phyloP scores from a whole-genome alignment of 2,797 vertebrate species.

The Mionectes olivaceus region DNA sequence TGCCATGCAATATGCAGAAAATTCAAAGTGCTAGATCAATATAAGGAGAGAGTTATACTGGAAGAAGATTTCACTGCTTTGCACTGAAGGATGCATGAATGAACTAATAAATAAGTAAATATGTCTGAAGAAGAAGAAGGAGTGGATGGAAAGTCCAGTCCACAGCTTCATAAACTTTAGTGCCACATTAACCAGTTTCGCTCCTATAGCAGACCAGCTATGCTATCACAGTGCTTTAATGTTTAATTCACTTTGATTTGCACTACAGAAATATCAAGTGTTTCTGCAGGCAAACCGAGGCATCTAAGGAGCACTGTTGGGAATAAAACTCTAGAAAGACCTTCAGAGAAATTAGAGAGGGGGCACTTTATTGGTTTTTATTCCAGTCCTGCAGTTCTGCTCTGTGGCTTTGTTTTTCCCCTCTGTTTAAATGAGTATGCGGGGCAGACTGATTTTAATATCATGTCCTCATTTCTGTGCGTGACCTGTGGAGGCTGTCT shows the following conservation, averaged over 20 bases:
- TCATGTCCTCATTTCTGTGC: slow-evolving; percentile 21
- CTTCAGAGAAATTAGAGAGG: slow-evolving; percentile 66
- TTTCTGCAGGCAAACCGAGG: slow-evolving; percentile 72
- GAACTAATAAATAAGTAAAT: slow-evolving; percentile 46
- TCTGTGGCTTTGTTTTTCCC: slow-evolving; percentile 2
- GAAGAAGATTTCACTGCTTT: background rate
- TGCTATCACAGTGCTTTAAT: slow-evolving; percentile 73
- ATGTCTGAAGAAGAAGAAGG: background rate
- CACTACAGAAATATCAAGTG: slow-evolving; percentile 65
- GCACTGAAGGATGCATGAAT: slow-evolving; percentile 8
- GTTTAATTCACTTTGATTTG: slow-evolving; percentile 83
- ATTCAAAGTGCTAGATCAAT: background rate
- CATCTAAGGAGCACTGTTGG: slow-evolving; percentile 68
- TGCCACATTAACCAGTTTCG: slow-evolving; percentile 15
- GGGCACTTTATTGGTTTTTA: slow-evolving; percentile 63
- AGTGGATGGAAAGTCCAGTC: background rate
- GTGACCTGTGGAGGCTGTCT: slow-evolving; percentile 40
- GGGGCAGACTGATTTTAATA: slow-evolving; percentile 59
- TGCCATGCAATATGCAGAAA: background rate
- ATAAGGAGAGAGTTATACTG: background rate
- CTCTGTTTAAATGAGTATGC: background rate
- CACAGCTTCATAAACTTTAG: slow-evolving; percentile 25
- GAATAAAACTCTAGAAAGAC: slow-evolving; percentile 71
- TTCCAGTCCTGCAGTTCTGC: slow-evolving; percentile 47
- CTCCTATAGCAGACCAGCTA: slow-evolving; percentile 42